A percentile compares a stretch with the other conserved stretches of the same genome.
Evolutionary conservation across 2,888 invertebrate species (phyloP).

Genomic region (Rhagium mordax): DNA sequence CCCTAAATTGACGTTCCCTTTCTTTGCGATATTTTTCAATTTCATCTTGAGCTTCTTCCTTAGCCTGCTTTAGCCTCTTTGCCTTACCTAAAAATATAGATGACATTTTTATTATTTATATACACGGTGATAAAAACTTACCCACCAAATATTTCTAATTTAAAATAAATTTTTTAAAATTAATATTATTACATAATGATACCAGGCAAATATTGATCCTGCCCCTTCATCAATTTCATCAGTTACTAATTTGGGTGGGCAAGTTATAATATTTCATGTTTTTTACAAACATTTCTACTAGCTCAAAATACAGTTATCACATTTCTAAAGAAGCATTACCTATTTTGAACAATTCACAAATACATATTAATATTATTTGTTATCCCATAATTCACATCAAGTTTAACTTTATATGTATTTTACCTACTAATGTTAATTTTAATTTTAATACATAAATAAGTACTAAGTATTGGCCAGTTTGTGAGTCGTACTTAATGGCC

Average conservation of each 20-base stretch:
- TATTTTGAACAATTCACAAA: background rate
- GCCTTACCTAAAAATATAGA: constrained; percentile 85
- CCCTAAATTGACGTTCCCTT: constrained; percentile 92
- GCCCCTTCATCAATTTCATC: too few relatives aligned
- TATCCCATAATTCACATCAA: background rate
- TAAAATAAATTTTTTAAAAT: too few relatives aligned
- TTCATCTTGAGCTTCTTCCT: constrained; percentile 99
- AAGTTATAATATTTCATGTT: too few relatives aligned
- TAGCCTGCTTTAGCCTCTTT: constrained; percentile 97
- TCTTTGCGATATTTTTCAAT: constrained; percentile 97
- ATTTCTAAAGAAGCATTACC: background rate
- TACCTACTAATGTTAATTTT: too few relatives aligned
- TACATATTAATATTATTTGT: background rate
- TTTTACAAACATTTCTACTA: too few relatives aligned
- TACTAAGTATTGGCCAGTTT: too few relatives aligned
- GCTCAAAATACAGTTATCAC: background rate
- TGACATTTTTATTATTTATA: background rate
- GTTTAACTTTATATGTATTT: background rate
- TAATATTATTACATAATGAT: too few relatives aligned
- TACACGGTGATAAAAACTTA: too few relatives aligned
- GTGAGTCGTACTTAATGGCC: too few relatives aligned
- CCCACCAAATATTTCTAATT: too few relatives aligned
- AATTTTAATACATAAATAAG: too few relatives aligned
- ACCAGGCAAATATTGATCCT: too few relatives aligned
- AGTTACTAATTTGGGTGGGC: background rate